Conservation (phyloP, 2,797 vertebrate genomes). For the Pantherophis alleghaniensis region DNA sequence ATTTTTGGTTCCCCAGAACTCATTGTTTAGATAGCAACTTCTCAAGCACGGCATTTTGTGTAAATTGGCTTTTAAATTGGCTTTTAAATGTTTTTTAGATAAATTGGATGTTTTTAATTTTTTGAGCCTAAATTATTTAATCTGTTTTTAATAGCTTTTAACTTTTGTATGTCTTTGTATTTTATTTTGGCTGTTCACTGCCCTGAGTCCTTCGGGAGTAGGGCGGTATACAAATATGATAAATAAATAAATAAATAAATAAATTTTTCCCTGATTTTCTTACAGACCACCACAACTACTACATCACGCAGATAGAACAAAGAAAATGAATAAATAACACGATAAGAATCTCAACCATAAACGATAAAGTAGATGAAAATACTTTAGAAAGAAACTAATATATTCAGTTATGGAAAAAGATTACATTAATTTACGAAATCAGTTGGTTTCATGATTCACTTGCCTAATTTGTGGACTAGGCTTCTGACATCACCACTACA, state of each 20-base stretch:
- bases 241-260: too few relatives aligned
- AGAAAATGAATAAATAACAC: neutral
- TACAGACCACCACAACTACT: neutral
- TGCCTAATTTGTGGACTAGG: neutral
- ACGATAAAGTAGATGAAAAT: neutral
- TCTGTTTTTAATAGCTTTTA: too few relatives aligned
- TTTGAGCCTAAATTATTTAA: too few relatives aligned
- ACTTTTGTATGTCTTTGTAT: too few relatives aligned
- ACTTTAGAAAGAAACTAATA: neutral
- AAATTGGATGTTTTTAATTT: too few relatives aligned
- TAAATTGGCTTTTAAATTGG: too few relatives aligned
- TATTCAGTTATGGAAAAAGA: neutral
- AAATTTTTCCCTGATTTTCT: neutral
- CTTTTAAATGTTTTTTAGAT: too few relatives aligned
- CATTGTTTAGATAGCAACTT: neutral
- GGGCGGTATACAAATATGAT: too few relatives aligned
- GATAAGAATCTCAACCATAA: neutral
- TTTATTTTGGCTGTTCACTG: too few relatives aligned
- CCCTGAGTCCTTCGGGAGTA: too few relatives aligned
- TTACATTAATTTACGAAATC: neutral
- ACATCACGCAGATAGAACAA: slow-evolving; percentile 20
- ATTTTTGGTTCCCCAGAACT: neutral
- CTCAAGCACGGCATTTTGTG: neutral
- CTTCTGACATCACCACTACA: neutral
- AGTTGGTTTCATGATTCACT: slow-evolving; percentile 14